Base-by-base conservation (phyloP, 2,888 invertebrate species). In the Cantharis rufa region DNA sequence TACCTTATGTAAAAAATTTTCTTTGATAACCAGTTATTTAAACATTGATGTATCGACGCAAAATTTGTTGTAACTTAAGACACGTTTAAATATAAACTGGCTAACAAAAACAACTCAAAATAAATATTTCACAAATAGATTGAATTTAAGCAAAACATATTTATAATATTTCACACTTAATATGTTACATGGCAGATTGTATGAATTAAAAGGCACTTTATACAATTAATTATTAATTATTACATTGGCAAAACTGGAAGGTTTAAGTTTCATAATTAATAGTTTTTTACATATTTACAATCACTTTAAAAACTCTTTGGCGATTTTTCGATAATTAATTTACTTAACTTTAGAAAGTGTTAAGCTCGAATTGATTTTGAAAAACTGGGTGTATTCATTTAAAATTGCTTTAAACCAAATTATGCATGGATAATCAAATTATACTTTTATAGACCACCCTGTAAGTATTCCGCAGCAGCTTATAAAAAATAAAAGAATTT, bases 241-340 rank as follows among this genome's bases (percentile, higher is more conserved):
- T 84, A 84, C 83, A 86, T 87, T 87, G 87, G 87, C 87, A 88
- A 87, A 87, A 86, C 84, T 88, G 88, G 88, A 88, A 88, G 88
- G 88, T 88, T 86, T 85, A 82, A 85, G 86, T 87, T 88, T 86
- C 86, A 83, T 84, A 82, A 82, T 80, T 80, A 80, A 79, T 83
- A 70, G 64, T 74, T 15, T 28, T 24, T 80, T 81, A 81, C 80
- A 80, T 80, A 81, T 80, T 80, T 82, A 82, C 82, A 82, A 76
- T 79, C 76, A 80, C 72, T 72, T 75, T 69, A 71, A 75, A 68
- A 71, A 66, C 68, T 78, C 70, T 48, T 74, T 62, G 68, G 69
- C 72, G 72, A 74, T 62, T 68, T 32, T 74, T 69, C 27, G 68
- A n/a, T 27, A 27, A 21, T 27, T 64, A 32, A 66, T 74, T 64